Base-by-base conservation (phyloP, 2,113 vertebrate species). In the Charina bottae region DNA sequence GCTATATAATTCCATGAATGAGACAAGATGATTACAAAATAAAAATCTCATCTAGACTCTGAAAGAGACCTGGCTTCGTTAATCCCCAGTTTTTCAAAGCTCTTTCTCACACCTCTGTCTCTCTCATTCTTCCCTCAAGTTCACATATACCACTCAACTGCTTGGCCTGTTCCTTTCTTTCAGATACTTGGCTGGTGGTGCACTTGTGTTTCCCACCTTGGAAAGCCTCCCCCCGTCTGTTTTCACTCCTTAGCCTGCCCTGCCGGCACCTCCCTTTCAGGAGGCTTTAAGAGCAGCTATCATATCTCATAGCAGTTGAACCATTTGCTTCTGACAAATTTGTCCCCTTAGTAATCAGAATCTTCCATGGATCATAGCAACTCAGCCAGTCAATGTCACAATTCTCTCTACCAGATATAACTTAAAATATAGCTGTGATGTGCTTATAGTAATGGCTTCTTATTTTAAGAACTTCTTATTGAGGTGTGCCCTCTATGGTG, bases 281-380 rank as follows among this genome's bases (percentile, higher is more conserved):
- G 9, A 88, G 23, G 33, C 37, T 62, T 15, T 60, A 60, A 26
- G 56, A 37, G 5, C 53, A 89, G n/a, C n/a, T 56, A 24, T 55
- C 26, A 26, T 33, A 26, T 23, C 17, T 62, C 89, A 60, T 6
- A 49, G 17, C 37, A 84, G 42, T 17, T 21, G 78, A 4, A 84
- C 17, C 15, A n/a, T 60, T 90, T 90, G 9, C n/a, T 90, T 90
- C 15, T 90, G 78, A 84, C 56, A 90, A 53, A 58, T 62, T 62
- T 62, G 7, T 90, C 58, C n/a, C 8, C 42, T 54, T n/a, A 55
- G 49, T 53, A 1, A 10, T 89, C 33, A 26, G 6, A 53, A 64
- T 28, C 42, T 72, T 89, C 88, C 28, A 11, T 33, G 88, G 28
- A 37, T 90, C 78, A 59, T 7, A 60, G 37, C 26, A 49, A 13